Evolutionary conservation across 2,888 invertebrate species (phyloP), one percentile per base, ranked within the genome.

Genomic region (Nowickia ferox): DNA sequence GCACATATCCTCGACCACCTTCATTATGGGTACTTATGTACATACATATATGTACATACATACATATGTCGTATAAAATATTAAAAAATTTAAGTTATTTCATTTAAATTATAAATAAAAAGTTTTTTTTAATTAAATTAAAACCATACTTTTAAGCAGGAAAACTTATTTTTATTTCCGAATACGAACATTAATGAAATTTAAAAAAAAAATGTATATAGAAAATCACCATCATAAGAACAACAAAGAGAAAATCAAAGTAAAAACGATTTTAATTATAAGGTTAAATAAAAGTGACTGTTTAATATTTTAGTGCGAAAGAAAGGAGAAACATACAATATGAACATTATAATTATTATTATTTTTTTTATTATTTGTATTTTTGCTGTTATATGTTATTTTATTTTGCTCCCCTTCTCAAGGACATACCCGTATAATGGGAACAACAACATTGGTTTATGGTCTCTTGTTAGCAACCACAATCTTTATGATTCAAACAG

Each of bases 341-440:
- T 30, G 44, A 79, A 69, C 30, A 19, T 38, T 78, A 51, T 77
- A 19, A 57, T 65, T 48, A 48, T 59, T 61, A 19, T 76, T 51
- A 69, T 65, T 66, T 63, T 65, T 48, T 40, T 59, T 61, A 19
- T 76, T 51, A 69, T 65, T 66, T 63, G 9, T n/a, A 46, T 19
- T 79, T 66, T 30, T 17, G n/a, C 11, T 59, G 1, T 63, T 17
- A 22, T 53, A 44, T 75, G 9, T 40, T 42, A 51, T 69, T 78
- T 38, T 59, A 15, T 11, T 48, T 61, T 17, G 44, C 22, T 44
- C 17, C 71, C 63, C 19, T 76, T 86, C 66, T 86, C 66, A 78
- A 83, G 76, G 82, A 86, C 75, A 83, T 63, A 80, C 57, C 57
- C 38, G 15, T 42, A 83, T 82, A 83, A 86, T 86, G 82, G 79